Conservation (phyloP, 1,140 invertebrate species). For the Ylistrum balloti region DNA sequence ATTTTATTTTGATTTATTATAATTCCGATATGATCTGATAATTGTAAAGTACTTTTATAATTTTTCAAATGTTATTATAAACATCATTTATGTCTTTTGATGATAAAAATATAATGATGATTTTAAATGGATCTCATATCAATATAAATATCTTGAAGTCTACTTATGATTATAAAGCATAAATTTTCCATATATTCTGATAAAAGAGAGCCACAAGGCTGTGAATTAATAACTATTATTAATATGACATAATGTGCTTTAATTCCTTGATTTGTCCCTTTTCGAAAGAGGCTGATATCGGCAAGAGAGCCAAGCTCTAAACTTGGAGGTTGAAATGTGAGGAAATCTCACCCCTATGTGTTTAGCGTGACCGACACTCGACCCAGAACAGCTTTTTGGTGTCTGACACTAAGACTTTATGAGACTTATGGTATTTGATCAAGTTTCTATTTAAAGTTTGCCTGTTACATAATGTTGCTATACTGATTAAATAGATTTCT, state of each 20-base stretch:
- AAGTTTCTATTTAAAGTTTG: constrained; percentile 40
- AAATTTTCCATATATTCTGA: background rate
- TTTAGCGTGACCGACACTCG: constrained; percentile 24
- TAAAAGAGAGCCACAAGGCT: constrained; percentile 37
- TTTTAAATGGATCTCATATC: background rate
- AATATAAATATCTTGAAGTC: too few species aligned
- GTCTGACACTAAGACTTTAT: constrained; percentile 27
- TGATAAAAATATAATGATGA: background rate
- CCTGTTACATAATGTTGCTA: constrained; percentile 38
- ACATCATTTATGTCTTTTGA: background rate
- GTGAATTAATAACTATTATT: background rate
- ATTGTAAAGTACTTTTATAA: background rate
- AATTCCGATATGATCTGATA: background rate
- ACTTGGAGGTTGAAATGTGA: constrained; percentile 38
- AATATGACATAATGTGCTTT: constrained; percentile 35
- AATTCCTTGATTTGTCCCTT: constrained; percentile 38
- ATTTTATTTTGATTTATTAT: background rate
- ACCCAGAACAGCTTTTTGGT: constrained; percentile 37
- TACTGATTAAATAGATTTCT: background rate
- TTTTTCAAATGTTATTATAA: background rate
- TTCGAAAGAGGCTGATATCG: constrained; percentile 6
- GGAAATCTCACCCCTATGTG: constrained; percentile 21
- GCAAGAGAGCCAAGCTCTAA: constrained; percentile 25
- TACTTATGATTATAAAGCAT: background rate
- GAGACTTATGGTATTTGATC: constrained; percentile 16